Base-by-base conservation (phyloP, 1,140 invertebrate genomes). In the Heliconius himera region DNA sequence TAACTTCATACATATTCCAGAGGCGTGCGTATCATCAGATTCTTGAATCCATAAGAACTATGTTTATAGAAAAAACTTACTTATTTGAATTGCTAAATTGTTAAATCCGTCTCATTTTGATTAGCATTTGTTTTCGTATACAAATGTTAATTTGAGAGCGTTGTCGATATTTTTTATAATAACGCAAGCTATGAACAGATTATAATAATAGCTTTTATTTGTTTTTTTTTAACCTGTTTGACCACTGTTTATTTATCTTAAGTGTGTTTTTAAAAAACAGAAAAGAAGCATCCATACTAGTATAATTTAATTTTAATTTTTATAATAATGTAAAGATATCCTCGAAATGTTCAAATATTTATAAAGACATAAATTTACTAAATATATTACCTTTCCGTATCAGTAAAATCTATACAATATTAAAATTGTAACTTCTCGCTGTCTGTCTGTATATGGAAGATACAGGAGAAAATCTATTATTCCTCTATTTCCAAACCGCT, bases 1-100 rank as follows among this genome's bases (percentile, higher is more conserved):
- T 54, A 76, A 80, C 74, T 80, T 80, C 73, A 79, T 79, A 79
- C 71, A 76, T 80, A 80, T 80, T 80, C 79, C n/a, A 38, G 20
- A 22, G 38, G 74, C 70, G 74, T 22, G 60, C 79, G 70, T 54
- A 76, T 80, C 60, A 29, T 66, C 79, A 76, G 74, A 76, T 80
- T 73, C 79, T 41, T 73, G 71, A 70, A 80, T 80, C 72, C 66
- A 72, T 72, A 79, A 70, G 78, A 75, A 76, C 74, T 79, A 51
- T 36, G 51, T 76, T 76, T 54, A 74, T 74, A 51, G 78, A 76
- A 79, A 79, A 79, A 76, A 79, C 22, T 26, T 16, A 66, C 60
- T 36, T 26, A 36, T 76, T 72, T 49, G 74, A 80, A 80, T 80
- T 76, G 74, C 70, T 41, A 80, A 80, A 73, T 80, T 56, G 70